phyloP scores from a whole-genome alignment of 2,888 invertebrate genomes.

The Eristalinus aeneus region DNA sequence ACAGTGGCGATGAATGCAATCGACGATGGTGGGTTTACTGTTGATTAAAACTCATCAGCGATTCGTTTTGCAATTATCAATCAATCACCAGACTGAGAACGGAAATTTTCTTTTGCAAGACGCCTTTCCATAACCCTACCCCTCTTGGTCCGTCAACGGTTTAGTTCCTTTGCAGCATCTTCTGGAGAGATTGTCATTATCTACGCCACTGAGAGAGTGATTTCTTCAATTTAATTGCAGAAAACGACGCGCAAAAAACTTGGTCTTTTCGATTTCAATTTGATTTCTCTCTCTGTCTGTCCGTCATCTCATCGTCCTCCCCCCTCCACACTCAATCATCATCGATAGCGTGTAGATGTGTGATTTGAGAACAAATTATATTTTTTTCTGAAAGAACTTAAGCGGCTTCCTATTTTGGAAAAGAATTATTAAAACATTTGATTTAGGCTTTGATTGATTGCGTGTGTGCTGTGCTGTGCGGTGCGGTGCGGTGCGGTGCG shows the following conservation, averaged over 20 bases:
- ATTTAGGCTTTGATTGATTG: constrained; percentile 36
- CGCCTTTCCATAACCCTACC: not conserved
- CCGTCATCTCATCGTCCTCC: not conserved
- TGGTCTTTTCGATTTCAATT: constrained; percentile 21
- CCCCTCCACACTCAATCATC: not conserved
- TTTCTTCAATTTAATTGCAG: constrained; percentile 18
- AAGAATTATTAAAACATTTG: constrained; percentile 14
- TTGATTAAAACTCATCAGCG: constrained; percentile 59
- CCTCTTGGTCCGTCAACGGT: not conserved
- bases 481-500: constrained; percentile 7
- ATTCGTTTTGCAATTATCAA: constrained; percentile 59
- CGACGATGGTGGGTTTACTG: constrained; percentile 7
- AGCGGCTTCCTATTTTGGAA: constrained; percentile 15
- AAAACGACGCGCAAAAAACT: not conserved
- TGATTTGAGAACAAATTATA: constrained; percentile 14
- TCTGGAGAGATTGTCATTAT: constrained; percentile 1
- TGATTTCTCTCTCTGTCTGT: not conserved
- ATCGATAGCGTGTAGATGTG: not conserved
- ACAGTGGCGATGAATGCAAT: not conserved
- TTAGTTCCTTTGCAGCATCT: not conserved
- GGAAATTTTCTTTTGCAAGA: constrained; percentile 33
- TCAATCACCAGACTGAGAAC: constrained; percentile 51
- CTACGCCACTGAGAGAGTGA: not conserved
- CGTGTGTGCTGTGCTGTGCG: not conserved
- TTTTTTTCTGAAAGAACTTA: not conserved